Evolutionary conservation across 2,888 invertebrate genomes (phyloP), one percentile per base, ranked within the genome.

Genomic region (Nemotelus nigrinus): DNA sequence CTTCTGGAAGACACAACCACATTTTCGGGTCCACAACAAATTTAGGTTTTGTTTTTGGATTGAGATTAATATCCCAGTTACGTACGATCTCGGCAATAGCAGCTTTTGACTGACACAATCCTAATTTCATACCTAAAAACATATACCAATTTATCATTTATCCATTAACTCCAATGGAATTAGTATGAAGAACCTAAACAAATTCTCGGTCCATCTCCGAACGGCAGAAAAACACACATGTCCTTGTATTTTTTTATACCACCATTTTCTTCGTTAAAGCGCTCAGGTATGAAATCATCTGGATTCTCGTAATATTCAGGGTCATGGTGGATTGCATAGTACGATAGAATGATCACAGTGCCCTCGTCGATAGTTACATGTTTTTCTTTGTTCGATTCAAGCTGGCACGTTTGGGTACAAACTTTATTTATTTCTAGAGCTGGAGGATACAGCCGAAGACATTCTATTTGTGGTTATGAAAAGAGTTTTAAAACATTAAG

Each of bases 131-230:
- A 55, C 87, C 87, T 85, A 67, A 60, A 53, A 70, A 39, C 8
- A 2, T 2, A 6, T 10, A 68, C 5, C 2, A 10, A n/a, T 25
- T n/a, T 39, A 50, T 50, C 1, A 25, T 39, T 50, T 2, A 39
- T 3, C 39, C 43, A 55, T 1, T 8, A 43, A 41, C 1, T 64
- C 64, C 2, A 43, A 64, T 65, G 4, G 1, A 25, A 25, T 25
- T 25, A 25, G 0, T 25, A 25, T 25, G 25, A 41, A 57, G 48
- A 7, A 85, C 85, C 87, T 71, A 86, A 80, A 78, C 86, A 87
- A 4, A 83, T 77, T 68, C 86, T 83, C 0, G 86, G 87, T 2
- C 86, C 87, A 80, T 87, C 85, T 0, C 86, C 85, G 60, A 86
- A 87, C 1, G 82, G 84, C 63, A 83, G 81, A 63, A 81, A 86